Evolutionary conservation across 2,888 invertebrate species (phyloP).

Genomic region (Aphidius colemani): DNA sequence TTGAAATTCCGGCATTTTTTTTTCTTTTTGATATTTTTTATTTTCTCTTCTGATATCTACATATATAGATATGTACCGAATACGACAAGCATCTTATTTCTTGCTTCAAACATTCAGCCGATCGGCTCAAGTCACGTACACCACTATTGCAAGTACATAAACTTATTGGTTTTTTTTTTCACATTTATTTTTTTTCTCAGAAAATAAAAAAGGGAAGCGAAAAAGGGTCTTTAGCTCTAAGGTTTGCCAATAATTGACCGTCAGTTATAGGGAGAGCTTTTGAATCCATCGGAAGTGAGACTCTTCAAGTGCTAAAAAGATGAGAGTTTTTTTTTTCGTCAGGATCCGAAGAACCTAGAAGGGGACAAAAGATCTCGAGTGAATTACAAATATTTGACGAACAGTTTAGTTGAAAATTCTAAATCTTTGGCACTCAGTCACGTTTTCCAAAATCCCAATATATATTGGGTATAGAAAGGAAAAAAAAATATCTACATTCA

Average conservation of each 20-base stretch:
- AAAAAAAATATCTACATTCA: background rate
- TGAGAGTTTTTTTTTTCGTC: background rate
- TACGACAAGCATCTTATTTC: too few relatives aligned
- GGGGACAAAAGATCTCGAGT: conserved; percentile 6
- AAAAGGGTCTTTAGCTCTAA: background rate
- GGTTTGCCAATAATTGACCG: conserved; percentile 2
- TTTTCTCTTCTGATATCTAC: too few relatives aligned
- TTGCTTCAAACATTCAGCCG: too few relatives aligned
- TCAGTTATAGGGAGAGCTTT: background rate
- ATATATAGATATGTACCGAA: too few relatives aligned
- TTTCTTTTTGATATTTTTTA: too few relatives aligned
- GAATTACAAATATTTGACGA: conserved; percentile 16
- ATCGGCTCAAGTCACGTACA: too few relatives aligned
- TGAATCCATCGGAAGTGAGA: background rate
- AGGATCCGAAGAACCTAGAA: background rate
- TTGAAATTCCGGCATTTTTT: conserved; percentile 17
- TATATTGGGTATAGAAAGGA: background rate
- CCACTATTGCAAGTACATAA: too few relatives aligned
- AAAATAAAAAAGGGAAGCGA: background rate
- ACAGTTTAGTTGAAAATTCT: background rate
- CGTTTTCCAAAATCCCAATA: background rate
- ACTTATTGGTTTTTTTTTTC: background rate
- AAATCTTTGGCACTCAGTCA: background rate
- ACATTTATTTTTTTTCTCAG: conserved; percentile 5
- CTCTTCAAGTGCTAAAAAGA: conserved; percentile 11